phyloP scores from a whole-genome alignment of 2,113 vertebrate species.

The Zootoca vivipara region DNA sequence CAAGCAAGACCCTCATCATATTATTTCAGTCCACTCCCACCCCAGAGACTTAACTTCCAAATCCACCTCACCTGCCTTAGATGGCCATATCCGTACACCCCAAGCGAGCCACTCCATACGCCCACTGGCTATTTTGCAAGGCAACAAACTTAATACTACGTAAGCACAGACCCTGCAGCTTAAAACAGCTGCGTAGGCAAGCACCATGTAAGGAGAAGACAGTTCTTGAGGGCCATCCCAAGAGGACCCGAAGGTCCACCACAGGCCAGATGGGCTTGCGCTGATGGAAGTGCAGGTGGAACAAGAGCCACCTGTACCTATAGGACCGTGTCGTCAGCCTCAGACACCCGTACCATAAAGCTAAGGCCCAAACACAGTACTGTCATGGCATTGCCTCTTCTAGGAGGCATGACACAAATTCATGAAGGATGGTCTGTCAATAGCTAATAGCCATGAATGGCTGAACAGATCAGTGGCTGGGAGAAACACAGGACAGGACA shows the following conservation, averaged over 20 bases:
- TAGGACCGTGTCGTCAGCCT: neutral
- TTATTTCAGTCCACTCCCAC: too few species aligned
- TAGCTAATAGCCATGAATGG: neutral
- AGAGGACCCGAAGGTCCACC: neutral
- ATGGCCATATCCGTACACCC: too few species aligned
- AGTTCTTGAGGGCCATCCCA: neutral
- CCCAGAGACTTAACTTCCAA: too few species aligned
- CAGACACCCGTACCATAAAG: neutral
- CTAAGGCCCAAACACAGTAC: neutral
- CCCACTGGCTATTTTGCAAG: neutral
- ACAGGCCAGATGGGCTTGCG: neutral
- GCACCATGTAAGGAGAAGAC: neutral
- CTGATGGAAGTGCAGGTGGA: neutral
- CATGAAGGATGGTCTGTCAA: neutral
- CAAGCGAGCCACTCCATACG: neutral
- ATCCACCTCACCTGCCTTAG: too few species aligned
- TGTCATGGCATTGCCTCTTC: too few species aligned
- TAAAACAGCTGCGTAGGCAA: neutral
- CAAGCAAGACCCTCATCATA: too few species aligned
- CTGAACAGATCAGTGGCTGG: neutral
- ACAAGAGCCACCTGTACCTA: neutral
- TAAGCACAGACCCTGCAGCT: neutral
- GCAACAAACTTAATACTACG: neutral
- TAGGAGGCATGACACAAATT: neutral
- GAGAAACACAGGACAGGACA: too few species aligned